Percentiles rank a stretch among this genome's conserved stretches.
Evolutionary conservation across 1,140 invertebrate species (phyloP).

Genomic region (Galendromus occidentalis): DNA sequence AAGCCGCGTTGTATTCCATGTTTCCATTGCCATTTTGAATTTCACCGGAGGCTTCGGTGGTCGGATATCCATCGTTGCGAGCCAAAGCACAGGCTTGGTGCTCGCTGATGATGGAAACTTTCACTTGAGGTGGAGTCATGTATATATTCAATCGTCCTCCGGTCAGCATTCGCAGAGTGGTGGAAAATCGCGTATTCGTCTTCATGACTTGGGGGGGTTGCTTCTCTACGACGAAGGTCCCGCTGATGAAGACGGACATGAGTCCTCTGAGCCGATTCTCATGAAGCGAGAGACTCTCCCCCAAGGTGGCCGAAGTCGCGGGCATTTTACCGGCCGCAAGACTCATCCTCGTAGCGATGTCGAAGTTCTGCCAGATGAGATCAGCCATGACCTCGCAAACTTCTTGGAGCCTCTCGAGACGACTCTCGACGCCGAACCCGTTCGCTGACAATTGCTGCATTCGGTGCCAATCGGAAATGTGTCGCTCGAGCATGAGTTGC

Average conservation of each 20-base stretch:
- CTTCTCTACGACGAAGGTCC: conserved; percentile 90
- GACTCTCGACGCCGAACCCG: conserved; percentile 56
- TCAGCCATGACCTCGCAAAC: conserved; percentile 81
- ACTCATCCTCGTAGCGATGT: conserved; percentile 59
- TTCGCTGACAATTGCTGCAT: conserved; percentile 81
- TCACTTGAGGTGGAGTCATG: conserved; percentile 73
- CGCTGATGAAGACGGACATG: conserved; percentile 23
- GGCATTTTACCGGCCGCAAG: conserved; percentile 40
- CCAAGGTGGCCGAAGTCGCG: conserved; percentile 37
- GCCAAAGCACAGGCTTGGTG: conserved; percentile 59
- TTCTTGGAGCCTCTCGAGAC: conserved; percentile 70
- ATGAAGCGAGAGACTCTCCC: conserved; percentile 40
- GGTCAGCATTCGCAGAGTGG: conserved; percentile 69
- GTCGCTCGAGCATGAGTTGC: conserved; percentile 48
- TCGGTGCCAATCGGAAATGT: conserved; percentile 77
- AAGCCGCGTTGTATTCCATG: conserved; percentile 78
- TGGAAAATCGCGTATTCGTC: conserved; percentile 80
- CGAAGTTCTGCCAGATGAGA: conserved; percentile 62
- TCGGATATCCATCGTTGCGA: conserved; percentile 41
- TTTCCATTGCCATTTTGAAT: conserved; percentile 81
- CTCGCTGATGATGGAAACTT: conserved; percentile 41
- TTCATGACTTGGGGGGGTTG: conserved; percentile 97
- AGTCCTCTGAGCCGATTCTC: conserved; percentile 31
- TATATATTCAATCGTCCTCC: conserved; percentile 80
- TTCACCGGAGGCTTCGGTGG: conserved; percentile 57